phyloP scores from a whole-genome alignment of 1,140 invertebrate genomes.

The Leptinotarsa texana region DNA sequence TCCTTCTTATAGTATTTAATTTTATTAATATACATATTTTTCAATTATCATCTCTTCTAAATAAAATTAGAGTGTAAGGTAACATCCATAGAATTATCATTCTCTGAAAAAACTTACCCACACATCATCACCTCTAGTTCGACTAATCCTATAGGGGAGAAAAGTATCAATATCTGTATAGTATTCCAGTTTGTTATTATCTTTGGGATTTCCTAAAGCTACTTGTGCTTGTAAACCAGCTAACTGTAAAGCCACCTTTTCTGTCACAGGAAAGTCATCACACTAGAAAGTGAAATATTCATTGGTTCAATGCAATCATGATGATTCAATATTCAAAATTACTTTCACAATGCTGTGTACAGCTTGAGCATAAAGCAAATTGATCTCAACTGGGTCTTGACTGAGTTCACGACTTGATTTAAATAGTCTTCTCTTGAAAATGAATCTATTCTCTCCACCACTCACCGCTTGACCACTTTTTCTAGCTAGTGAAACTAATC shows the following conservation, averaged over 20 bases:
- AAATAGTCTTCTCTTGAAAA: conserved; percentile 91
- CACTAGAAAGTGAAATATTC: conserved; percentile 62
- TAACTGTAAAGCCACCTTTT: conserved; percentile 91
- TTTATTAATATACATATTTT: too few relatives aligned
- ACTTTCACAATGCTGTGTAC: conserved; percentile 94
- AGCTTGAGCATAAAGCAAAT: conserved; percentile 92
- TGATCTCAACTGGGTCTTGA: conserved; percentile 95
- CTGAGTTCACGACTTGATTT: conserved; percentile 85
- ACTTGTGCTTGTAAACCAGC: conserved; percentile 94
- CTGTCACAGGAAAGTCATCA: conserved; percentile 93
- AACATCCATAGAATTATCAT: too few relatives aligned
- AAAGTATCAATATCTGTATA: conserved; percentile 82
- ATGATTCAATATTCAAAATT: conserved; percentile 51
- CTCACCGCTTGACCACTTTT: conserved; percentile 65
- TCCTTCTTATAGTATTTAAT: too few relatives aligned
- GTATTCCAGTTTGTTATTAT: conserved; percentile 69
- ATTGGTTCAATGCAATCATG: conserved; percentile 30
- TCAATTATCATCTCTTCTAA: too few relatives aligned
- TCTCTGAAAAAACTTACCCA: conserved; percentile 62
- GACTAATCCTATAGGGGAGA: conserved; percentile 76
- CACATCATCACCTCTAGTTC: conserved; percentile 73
- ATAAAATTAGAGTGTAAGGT: too few relatives aligned
- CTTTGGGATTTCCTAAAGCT: conserved; percentile 82
- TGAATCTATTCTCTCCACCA: conserved; percentile 88
- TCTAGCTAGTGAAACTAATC: conserved; percentile 62